Conservation (phyloP, 2,888 invertebrate species). For the Protonemura montana region DNA sequence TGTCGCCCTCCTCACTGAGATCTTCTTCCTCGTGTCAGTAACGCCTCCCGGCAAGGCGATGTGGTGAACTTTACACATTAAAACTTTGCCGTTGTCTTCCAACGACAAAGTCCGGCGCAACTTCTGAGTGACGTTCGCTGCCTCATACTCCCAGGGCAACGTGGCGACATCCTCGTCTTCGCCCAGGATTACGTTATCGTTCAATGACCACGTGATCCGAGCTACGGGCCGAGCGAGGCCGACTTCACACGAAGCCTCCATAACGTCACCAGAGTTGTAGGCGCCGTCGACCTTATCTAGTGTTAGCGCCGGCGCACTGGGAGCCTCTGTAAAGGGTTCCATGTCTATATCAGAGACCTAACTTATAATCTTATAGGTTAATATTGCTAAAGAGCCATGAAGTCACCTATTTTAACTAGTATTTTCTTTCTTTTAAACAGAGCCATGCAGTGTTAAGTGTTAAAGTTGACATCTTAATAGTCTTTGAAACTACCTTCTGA, state of each 20-base stretch:
- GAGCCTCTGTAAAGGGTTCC: background rate
- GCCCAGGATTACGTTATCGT: background rate
- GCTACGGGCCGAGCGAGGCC: slow-evolving; percentile 8
- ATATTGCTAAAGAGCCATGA: too few species aligned
- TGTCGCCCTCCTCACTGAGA: background rate
- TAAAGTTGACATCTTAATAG: too few species aligned
- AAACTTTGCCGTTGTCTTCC: slow-evolving; percentile 14
- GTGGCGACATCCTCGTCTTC: background rate
- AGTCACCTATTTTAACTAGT: too few species aligned
- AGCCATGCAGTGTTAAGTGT: too few species aligned
- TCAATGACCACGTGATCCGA: background rate
- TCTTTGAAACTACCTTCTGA: too few species aligned
- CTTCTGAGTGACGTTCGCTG: background rate
- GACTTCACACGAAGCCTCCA: slow-evolving; percentile 1
- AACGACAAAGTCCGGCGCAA: background rate
- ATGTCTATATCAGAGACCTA: too few species aligned
- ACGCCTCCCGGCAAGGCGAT: background rate
- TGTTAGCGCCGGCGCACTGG: background rate
- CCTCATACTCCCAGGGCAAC: background rate
- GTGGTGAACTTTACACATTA: background rate
- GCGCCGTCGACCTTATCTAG: background rate
- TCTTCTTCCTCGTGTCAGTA: background rate
- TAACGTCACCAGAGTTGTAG: background rate
- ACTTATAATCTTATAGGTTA: too few species aligned
- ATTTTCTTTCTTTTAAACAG: too few species aligned